phyloP scores from a whole-genome alignment of 1,140 invertebrate genomes.

The Drosophila repletoides region DNA sequence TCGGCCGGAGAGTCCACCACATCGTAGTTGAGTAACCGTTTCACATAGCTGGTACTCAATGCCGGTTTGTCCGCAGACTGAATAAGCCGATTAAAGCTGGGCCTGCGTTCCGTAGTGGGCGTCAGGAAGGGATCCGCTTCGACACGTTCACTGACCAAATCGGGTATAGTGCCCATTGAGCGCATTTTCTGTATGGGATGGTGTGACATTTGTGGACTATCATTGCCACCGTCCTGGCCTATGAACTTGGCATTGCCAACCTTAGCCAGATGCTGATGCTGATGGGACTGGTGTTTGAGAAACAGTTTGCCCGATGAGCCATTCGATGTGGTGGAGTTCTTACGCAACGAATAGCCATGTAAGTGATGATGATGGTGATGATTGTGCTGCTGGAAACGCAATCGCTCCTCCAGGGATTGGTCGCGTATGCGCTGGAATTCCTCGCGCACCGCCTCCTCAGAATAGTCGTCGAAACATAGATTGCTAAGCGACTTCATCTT shows the following conservation, averaged over 20 bases:
- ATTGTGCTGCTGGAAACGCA: slow-evolving; percentile 52
- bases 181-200: slow-evolving; percentile 81
- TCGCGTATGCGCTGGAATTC: slow-evolving; percentile 71
- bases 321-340: slow-evolving; percentile 65
- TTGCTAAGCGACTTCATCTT: slow-evolving; percentile 81
- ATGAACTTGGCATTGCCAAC: slow-evolving; percentile 82
- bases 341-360: slow-evolving; percentile 40
- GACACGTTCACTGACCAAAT: slow-evolving; percentile 70
- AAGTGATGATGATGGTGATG: slow-evolving; percentile 32
- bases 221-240: slow-evolving; percentile 60
- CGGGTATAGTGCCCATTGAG: slow-evolving; percentile 81
- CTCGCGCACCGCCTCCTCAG: slow-evolving; percentile 60
- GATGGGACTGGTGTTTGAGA: slow-evolving; percentile 58
- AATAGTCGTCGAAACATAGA: slow-evolving; percentile 73
- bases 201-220: slow-evolving; percentile 50
- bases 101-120: slow-evolving; percentile 63
- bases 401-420: slow-evolving; percentile 56
- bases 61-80: slow-evolving; percentile 65
- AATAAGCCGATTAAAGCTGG: slow-evolving; percentile 57
- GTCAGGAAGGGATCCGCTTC: slow-evolving; percentile 77
- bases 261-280: slow-evolving; percentile 48
- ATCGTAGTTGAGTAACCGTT: slow-evolving; percentile 67
- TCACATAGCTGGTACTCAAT: slow-evolving; percentile 45
- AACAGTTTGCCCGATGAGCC: slow-evolving; percentile 65
- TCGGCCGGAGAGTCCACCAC: slow-evolving; percentile 63